Evolutionary conservation across 2,797 vertebrate genomes (phyloP).

Genomic region (Geotrypetes seraphini): DNA sequence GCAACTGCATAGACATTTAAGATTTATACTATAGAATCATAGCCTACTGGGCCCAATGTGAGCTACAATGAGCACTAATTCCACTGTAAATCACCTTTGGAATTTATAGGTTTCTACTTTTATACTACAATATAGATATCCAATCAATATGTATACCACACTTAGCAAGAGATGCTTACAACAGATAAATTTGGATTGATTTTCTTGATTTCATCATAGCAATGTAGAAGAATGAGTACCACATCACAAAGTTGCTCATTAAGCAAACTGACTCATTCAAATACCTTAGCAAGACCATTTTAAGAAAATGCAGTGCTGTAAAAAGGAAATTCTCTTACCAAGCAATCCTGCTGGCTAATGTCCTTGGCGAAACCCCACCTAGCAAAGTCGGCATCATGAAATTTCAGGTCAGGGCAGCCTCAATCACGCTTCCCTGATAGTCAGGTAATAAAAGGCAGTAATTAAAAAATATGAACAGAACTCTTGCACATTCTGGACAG

Average conservation of each 20-base stretch:
- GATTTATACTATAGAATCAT: too few species aligned
- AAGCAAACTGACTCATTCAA: slow-evolving; percentile 24
- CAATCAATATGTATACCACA: slow-evolving; percentile 14
- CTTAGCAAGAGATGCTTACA: slow-evolving; percentile 9
- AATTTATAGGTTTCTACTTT: too few species aligned
- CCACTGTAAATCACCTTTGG: too few species aligned
- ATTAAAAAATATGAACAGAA: slow-evolving; percentile 75
- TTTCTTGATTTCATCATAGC: too few species aligned
- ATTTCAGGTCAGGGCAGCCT: slow-evolving; percentile 71
- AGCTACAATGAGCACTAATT: too few species aligned
- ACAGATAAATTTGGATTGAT: slow-evolving; percentile 7
- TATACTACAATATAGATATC: background rate
- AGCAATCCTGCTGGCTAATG: slow-evolving; percentile 63
- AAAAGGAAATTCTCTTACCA: slow-evolving; percentile 76
- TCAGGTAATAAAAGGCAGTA: slow-evolving; percentile 92
- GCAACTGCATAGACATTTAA: too few species aligned
- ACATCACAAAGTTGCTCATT: too few species aligned
- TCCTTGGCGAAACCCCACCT: slow-evolving; percentile 73
- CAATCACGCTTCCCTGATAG: slow-evolving; percentile 82
- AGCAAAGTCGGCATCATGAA: slow-evolving; percentile 76
- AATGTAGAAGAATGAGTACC: too few species aligned
- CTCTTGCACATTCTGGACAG: slow-evolving; percentile 61
- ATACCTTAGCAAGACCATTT: slow-evolving; percentile 25
- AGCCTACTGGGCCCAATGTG: too few species aligned
- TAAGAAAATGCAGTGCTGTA: too few species aligned